Percentiles rank a stretch among this genome's conserved stretches.
Conservation (phyloP, 2,888 invertebrate genomes). For the Drosophila cognata region DNA sequence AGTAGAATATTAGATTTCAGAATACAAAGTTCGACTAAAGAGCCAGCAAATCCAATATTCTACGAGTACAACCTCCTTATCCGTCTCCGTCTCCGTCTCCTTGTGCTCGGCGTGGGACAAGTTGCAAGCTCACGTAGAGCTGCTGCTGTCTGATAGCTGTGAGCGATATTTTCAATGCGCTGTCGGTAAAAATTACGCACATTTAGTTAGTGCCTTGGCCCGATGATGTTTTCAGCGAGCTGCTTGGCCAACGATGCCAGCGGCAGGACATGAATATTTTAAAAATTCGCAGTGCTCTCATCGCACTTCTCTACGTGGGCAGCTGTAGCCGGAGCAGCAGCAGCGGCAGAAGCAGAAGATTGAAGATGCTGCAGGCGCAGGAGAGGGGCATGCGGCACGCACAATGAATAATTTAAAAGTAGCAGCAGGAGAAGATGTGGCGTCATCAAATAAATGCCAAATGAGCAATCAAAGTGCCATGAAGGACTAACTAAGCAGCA, state of each 20-base stretch:
- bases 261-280: slow-evolving; percentile 78
- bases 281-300: slow-evolving; percentile 66
- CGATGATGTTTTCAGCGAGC: slow-evolving; percentile 65
- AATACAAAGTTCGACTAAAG: slow-evolving; percentile 32
- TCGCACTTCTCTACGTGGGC: slow-evolving; percentile 55
- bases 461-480: slow-evolving; percentile 82
- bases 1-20: slow-evolving; percentile 14
- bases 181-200: slow-evolving; percentile 80
- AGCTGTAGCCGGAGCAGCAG: slow-evolving; percentile 5
- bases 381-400: slow-evolving; percentile 40
- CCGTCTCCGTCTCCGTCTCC: background rate
- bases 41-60: slow-evolving; percentile 57
- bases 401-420: slow-evolving; percentile 76
- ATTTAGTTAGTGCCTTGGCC: slow-evolving; percentile 67
- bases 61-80: background rate
- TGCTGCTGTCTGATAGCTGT: slow-evolving; percentile 53
- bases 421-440: slow-evolving; percentile 23
- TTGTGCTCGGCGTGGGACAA: slow-evolving; percentile 28
- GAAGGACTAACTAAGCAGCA: slow-evolving; percentile 75
- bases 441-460: slow-evolving; percentile 80
- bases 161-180: slow-evolving; percentile 75
- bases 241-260: slow-evolving; percentile 59
- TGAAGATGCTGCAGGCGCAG: slow-evolving; percentile 35
- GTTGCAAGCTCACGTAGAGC: slow-evolving; percentile 69
- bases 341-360: slow-evolving; percentile 28